Evolutionary conservation across 92 coral and sea anemone genomes (phyloP).

Genomic region (Desmophyllum pertusum): DNA sequence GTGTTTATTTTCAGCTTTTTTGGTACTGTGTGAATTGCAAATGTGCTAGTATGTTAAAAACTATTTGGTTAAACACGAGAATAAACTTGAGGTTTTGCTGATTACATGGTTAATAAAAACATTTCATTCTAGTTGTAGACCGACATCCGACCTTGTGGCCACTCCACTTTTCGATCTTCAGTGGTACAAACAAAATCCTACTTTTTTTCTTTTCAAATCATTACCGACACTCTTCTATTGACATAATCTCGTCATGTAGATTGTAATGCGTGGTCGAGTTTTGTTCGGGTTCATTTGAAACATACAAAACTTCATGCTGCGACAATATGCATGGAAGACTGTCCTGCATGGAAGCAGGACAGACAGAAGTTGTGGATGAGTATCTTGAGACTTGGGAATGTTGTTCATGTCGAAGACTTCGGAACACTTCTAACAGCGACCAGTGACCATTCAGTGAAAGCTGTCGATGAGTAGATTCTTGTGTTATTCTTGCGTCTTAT

Average conservation of each 20-base stretch:
- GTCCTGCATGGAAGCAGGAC: neutral
- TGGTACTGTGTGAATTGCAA: neutral
- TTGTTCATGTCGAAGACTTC: neutral
- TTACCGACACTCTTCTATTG: neutral
- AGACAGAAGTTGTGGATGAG: neutral
- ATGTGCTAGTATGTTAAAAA: neutral
- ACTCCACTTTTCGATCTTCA: neutral
- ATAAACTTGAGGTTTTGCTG: neutral
- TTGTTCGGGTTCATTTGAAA: neutral
- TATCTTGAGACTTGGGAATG: neutral
- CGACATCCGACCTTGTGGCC: neutral
- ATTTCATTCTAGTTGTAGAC: neutral
- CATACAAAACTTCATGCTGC: neutral
- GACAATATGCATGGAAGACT: neutral
- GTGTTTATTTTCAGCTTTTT: neutral
- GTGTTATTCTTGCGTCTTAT: neutral
- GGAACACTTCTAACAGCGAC: neutral
- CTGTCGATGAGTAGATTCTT: neutral
- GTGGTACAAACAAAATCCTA: neutral
- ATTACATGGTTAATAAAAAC: neutral
- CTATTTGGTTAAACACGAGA: neutral
- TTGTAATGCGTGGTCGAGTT: neutral
- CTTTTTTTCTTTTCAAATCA: neutral
- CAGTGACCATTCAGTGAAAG: neutral
- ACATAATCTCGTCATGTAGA: neutral